Conservation (phyloP, 2,888 invertebrate genomes). For the Amiota mariae region DNA sequence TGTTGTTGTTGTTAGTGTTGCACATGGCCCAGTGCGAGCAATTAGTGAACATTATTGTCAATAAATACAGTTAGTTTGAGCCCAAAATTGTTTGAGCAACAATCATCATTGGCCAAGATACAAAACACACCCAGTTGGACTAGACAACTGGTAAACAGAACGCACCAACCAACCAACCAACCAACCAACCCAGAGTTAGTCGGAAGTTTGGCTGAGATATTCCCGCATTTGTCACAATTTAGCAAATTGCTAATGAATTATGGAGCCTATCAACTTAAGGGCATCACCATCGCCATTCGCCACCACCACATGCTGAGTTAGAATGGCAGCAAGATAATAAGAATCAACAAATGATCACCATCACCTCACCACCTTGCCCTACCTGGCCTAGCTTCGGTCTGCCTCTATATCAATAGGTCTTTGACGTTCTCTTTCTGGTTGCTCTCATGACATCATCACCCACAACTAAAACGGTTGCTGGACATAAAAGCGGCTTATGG, state of each 20-base stretch:
- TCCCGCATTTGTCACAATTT: slow-evolving; percentile 43
- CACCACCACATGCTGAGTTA: slow-evolving; percentile 8
- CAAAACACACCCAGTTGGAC: neutral
- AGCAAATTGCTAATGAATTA: slow-evolving; percentile 41
- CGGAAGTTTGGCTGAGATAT: neutral
- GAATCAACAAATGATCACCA: neutral
- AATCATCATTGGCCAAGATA: neutral
- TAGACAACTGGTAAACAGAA: neutral
- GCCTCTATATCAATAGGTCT: no score
- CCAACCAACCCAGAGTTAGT: neutral
- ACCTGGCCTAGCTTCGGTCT: neutral
- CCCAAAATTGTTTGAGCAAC: neutral
- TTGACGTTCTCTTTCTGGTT: neutral
- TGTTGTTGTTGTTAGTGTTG: neutral
- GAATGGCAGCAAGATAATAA: neutral
- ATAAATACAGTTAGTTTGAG: neutral
- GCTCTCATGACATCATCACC: slow-evolving; percentile 40
- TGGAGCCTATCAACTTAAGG: slow-evolving; percentile 32
- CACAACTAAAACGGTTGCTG: slow-evolving; percentile 24
- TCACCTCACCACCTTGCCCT: slow-evolving; percentile 2
- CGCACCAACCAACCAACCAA: neutral
- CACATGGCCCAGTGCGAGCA: slow-evolving; percentile 8
- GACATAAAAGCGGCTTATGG: neutral
- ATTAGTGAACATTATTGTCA: slow-evolving; percentile 15
- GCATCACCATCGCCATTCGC: slow-evolving; percentile 20